Conservation (phyloP, 2,888 invertebrate genomes). For the Microchrysa polita region DNA sequence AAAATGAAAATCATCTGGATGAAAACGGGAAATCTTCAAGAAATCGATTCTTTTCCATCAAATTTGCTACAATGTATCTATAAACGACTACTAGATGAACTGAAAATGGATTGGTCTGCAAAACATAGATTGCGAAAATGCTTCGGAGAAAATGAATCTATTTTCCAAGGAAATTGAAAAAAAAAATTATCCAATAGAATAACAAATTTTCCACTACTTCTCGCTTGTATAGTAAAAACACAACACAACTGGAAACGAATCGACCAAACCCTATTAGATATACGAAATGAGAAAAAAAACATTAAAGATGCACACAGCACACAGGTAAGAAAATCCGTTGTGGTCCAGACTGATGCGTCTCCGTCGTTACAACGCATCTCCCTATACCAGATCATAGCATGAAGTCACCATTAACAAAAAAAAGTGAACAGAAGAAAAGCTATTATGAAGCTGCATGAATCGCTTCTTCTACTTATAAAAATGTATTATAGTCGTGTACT, state of each 20-base stretch:
- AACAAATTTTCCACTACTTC: background rate
- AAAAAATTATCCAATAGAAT: background rate
- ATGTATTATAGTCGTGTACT: no score
- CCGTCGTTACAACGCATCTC: background rate
- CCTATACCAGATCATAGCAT: conserved; percentile 2
- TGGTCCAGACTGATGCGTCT: conserved; percentile 18
- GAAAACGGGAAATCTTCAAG: conserved; percentile 16
- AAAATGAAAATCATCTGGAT: conserved; percentile 4
- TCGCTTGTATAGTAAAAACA: background rate
- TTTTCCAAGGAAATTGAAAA: background rate
- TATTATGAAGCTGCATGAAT: conserved; percentile 31
- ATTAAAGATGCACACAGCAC: conserved; percentile 47
- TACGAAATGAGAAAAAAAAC: conserved; percentile 44
- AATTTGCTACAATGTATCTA: background rate
- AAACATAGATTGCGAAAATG: background rate
- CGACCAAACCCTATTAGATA: background rate
- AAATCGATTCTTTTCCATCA: background rate
- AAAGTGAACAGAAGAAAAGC: conserved; percentile 23
- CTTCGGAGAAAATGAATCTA: no score
- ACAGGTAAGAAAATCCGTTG: conserved; percentile 36
- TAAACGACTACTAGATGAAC: background rate
- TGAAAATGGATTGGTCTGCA: background rate
- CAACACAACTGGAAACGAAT: background rate
- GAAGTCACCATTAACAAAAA: background rate
- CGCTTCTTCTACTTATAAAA: no score